phyloP scores from a whole-genome alignment of 1,140 invertebrate species.

The Holcopasites calliopsidis region DNA sequence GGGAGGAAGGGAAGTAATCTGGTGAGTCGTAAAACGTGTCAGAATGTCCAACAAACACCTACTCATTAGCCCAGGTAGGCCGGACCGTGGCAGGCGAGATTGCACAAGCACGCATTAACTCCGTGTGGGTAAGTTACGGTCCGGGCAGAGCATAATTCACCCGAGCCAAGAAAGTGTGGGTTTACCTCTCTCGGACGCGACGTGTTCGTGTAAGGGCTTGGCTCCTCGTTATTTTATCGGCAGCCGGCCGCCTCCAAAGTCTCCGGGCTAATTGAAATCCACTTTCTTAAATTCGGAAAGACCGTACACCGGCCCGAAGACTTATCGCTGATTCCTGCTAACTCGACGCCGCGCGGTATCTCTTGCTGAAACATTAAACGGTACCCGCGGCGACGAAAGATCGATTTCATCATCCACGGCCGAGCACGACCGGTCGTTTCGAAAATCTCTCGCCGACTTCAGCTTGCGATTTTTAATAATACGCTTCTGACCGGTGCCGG shows the following conservation, averaged over 20 bases:
- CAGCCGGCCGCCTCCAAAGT: conserved; percentile 57
- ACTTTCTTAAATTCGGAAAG: conserved; percentile 66
- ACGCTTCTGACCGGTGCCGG: neutral
- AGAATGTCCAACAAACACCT: conserved; percentile 78
- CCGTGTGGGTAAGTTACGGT: conserved; percentile 74
- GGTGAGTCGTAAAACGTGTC: conserved; percentile 78
- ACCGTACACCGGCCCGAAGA: conserved; percentile 30
- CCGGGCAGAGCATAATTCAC: conserved; percentile 73
- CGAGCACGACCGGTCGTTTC: neutral
- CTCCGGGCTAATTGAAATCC: conserved; percentile 69
- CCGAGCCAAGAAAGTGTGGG: conserved; percentile 63
- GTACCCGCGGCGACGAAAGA: conserved; percentile 24
- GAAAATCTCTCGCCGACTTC: neutral
- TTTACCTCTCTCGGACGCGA: conserved; percentile 52
- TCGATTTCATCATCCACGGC: conserved; percentile 18
- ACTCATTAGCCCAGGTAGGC: conserved; percentile 77
- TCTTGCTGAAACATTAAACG: conserved; percentile 35
- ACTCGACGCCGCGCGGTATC: conserved; percentile 33
- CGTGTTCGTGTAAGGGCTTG: conserved; percentile 63
- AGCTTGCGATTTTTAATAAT: neutral
- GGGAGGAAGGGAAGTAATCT: conserved; percentile 70
- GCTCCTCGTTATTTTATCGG: conserved; percentile 72
- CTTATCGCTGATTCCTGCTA: conserved; percentile 44
- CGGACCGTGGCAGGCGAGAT: conserved; percentile 69
- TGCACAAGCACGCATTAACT: conserved; percentile 76